A percentile compares a stretch with the other conserved stretches of the same genome.
These are phyloP conservation scores for Heliocidaris erythrogramma DNA, from an alignment of 35 echinoderm and acorn worm species.

Conservation along the genomic window DNA sequence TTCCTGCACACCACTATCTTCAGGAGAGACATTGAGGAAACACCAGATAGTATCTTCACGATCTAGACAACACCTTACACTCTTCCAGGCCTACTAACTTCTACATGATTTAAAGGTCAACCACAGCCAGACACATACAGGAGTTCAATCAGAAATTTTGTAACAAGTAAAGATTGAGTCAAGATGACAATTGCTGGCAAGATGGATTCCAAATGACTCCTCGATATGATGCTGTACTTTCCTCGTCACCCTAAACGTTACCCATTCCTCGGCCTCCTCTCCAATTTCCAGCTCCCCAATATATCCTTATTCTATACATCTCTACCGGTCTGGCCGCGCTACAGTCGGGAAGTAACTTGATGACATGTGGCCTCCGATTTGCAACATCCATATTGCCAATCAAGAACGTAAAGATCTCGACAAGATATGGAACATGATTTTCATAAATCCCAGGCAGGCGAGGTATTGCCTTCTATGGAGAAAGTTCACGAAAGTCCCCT, in stretches of 20 bases:
- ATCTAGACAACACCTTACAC: neutral
- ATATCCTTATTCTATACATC: neutral
- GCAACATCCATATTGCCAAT: constrained; percentile 9
- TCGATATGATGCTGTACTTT: neutral
- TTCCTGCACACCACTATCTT: neutral
- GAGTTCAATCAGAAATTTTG: neutral
- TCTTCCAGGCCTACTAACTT: neutral
- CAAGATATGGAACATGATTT: neutral
- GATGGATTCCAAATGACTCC: neutral
- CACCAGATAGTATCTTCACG: neutral
- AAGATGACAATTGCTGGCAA: neutral
- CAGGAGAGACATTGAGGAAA: neutral
- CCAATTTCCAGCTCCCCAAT: neutral
- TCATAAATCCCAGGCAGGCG: neutral
- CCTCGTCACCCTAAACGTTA: neutral
- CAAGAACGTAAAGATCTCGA: neutral
- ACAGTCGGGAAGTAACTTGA: neutral
- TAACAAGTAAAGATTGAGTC: neutral
- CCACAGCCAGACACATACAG: neutral
- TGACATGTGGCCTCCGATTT: neutral
- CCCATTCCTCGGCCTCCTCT: neutral
- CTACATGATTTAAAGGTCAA: neutral
- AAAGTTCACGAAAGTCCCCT: neutral
- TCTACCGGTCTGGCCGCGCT: neutral
- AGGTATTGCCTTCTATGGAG: neutral